Evolutionary conservation across 2,113 vertebrate species (phyloP).

Genomic region (Piprites chloris): DNA sequence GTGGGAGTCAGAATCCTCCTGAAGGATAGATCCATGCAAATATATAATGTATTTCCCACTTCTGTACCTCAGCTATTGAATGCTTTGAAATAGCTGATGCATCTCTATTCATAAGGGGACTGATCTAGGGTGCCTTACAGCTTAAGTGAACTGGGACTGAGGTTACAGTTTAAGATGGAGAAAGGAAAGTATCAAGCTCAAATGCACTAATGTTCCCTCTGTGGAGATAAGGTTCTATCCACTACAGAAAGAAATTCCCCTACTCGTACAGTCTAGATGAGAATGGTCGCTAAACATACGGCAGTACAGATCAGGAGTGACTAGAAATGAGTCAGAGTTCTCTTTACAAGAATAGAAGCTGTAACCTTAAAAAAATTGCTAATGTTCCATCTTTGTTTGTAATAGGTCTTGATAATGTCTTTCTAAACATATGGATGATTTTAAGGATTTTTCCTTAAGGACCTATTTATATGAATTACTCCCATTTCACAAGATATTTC

Average conservation of each 20-base stretch:
- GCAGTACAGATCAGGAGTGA: neutral
- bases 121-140: neutral
- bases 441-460: constrained; percentile 23
- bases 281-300: neutral
- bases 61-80: neutral
- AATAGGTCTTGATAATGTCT: neutral
- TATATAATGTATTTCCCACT: neutral
- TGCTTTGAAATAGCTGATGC: neutral
- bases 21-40: neutral
- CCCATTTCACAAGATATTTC: constrained; percentile 10
- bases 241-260: neutral
- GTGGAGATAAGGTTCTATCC: neutral
- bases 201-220: neutral
- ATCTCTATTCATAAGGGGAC: neutral
- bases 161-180: neutral
- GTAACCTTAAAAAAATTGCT: neutral
- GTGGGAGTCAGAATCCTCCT: neutral
- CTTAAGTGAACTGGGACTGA: neutral
- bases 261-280: neutral
- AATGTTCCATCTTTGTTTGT: neutral
- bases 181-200: neutral
- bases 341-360: neutral
- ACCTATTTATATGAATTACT: constrained; percentile 21
- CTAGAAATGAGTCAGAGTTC: neutral
- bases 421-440: constrained; percentile 25